These are phyloP conservation scores for Julus scanicus DNA, from an alignment of 2,888 invertebrate species.

Conservation along the genomic window DNA sequence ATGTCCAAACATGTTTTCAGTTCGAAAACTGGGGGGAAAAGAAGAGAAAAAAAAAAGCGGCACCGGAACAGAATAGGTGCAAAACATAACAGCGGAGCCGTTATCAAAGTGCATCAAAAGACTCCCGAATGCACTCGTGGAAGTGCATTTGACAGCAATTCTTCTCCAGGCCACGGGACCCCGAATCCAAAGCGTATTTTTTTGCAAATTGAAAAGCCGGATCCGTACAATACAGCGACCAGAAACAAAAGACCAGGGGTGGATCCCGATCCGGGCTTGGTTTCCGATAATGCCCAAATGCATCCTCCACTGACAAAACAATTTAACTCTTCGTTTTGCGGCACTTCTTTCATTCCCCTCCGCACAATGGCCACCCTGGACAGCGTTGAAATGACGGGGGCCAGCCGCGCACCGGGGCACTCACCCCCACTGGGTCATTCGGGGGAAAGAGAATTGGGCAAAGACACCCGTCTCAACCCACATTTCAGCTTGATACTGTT, in stretches of 20 bases:
- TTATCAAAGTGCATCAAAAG: constrained; percentile 27
- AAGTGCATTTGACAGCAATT: constrained; percentile 30
- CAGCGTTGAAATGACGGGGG: neutral
- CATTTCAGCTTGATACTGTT: neutral
- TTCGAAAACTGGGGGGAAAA: neutral
- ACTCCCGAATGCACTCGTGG: neutral
- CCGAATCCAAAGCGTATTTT: neutral
- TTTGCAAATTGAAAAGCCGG: neutral
- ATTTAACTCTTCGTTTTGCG: constrained; percentile 30
- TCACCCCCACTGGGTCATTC: neutral
- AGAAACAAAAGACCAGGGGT: constrained; percentile 14
- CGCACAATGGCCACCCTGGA: constrained; percentile 27
- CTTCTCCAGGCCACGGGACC: neutral
- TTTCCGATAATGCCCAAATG: constrained; percentile 38
- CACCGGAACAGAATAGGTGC: constrained; percentile 27
- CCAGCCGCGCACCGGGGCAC: neutral
- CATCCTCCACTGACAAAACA: constrained; percentile 39
- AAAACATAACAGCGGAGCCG: constrained; percentile 42
- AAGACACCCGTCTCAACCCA: neutral
- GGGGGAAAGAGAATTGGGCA: neutral
- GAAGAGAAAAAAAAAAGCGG: constrained; percentile 4
- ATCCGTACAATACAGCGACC: neutral
- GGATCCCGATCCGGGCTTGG: constrained; percentile 17
- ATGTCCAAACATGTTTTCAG: constrained; percentile 7
- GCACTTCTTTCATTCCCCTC: neutral